These are phyloP conservation scores for Paramacrobiotus metropolitanus DNA, from an alignment of 1,140 invertebrate species.

Conservation along the genomic window DNA sequence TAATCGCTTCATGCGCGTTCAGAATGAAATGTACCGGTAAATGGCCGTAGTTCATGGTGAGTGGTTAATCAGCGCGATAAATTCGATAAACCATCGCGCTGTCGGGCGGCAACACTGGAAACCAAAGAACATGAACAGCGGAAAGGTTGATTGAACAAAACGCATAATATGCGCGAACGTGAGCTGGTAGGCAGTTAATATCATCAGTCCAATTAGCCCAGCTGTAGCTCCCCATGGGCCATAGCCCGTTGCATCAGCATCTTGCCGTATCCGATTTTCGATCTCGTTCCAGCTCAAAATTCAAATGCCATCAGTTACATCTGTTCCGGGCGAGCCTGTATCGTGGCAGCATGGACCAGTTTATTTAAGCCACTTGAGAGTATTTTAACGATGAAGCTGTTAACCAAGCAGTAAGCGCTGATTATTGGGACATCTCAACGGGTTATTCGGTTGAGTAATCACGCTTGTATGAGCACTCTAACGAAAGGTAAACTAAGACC, in stretches of 20 bases:
- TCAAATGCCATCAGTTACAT: neutral
- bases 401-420: neutral
- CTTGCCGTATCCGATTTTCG: neutral
- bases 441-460: neutral
- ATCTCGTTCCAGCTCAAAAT: neutral
- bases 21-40: conserved; percentile 87
- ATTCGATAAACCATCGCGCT: conserved; percentile 71
- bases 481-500: neutral
- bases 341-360: neutral
- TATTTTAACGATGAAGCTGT: neutral
- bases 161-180: too few relatives aligned
- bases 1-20: conserved; percentile 95
- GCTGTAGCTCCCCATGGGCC: too few relatives aligned
- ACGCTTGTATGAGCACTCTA: neutral
- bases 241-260: neutral
- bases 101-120: conserved; percentile 73
- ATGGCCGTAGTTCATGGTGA: conserved; percentile 99
- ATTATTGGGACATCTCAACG: neutral
- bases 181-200: conserved; percentile 34
- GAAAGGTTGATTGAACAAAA: conserved; percentile 68
- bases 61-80: conserved; percentile 97
- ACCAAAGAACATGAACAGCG: conserved; percentile 72
- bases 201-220: neutral
- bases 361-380: neutral
- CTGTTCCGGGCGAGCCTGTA: neutral